A percentile compares a stretch with the other conserved stretches of the same genome.
These are phyloP conservation scores for Eupeodes latifasciatus DNA, from an alignment of 2,888 invertebrate species.

Conservation along the genomic window DNA sequence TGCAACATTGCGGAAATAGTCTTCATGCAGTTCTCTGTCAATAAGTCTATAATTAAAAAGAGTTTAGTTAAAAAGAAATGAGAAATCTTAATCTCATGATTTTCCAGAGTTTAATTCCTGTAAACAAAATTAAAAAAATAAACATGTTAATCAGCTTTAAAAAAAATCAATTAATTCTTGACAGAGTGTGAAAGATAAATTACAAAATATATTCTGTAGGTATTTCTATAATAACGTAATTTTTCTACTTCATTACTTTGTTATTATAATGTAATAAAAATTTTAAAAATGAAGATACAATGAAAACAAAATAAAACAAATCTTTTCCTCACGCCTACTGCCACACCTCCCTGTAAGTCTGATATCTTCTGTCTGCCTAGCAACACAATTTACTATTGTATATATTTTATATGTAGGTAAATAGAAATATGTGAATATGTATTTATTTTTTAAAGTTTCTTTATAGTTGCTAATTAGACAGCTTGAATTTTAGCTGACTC, in stretches of 20 bases:
- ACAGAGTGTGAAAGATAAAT: conserved; percentile 21
- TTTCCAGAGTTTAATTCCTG: background rate
- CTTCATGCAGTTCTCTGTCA: background rate
- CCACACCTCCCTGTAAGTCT: conserved; percentile 27
- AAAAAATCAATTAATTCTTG: conserved; percentile 8
- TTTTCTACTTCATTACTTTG: background rate
- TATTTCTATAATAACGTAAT: background rate
- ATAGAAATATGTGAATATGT: background rate
- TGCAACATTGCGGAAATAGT: background rate
- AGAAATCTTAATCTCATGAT: background rate
- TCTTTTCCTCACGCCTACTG: conserved; percentile 31
- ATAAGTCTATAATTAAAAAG: background rate
- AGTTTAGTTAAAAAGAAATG: too few relatives aligned
- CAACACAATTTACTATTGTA: conserved; percentile 23
- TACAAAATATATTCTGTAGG: background rate
- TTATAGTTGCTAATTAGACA: conserved; percentile 31
- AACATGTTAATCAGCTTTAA: background rate
- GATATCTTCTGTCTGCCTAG: conserved; percentile 11
- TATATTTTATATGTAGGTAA: background rate
- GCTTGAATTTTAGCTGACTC: conserved; percentile 57
- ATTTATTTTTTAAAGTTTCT: conserved; percentile 26
- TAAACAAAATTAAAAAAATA: background rate
- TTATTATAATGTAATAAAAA: conserved; percentile 6
- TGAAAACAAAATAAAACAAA: background rate
- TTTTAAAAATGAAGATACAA: conserved; percentile 6